Evolutionary conservation across 2,888 invertebrate genomes (phyloP).

Genomic region (Synanthedon andrenaeformis): DNA sequence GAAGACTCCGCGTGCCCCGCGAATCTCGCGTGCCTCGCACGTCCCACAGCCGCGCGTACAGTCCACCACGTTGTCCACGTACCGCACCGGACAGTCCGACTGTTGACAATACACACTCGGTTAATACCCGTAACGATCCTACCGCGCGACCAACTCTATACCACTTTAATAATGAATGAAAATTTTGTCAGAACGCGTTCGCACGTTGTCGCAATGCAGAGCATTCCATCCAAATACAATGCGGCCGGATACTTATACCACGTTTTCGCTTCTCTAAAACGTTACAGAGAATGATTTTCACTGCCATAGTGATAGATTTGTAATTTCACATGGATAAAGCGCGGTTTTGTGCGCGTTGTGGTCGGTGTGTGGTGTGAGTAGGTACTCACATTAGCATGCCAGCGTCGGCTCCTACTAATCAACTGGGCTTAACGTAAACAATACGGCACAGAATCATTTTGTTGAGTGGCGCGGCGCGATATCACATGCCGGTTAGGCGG

Average conservation of each 20-base stretch:
- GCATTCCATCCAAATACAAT: constrained; percentile 8
- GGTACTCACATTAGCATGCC: constrained; percentile 70
- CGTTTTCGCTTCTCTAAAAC: background rate
- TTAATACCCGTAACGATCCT: background rate
- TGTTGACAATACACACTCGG: constrained; percentile 45
- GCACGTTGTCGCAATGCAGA: constrained; percentile 62
- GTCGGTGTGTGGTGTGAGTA: constrained; percentile 8
- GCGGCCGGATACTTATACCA: background rate
- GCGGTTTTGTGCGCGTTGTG: background rate
- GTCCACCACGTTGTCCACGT: constrained; percentile 54
- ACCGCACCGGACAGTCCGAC: constrained; percentile 60
- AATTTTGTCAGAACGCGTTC: constrained; percentile 25
- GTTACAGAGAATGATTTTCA: background rate
- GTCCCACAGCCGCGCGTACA: constrained; percentile 21
- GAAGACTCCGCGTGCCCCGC: constrained; percentile 16
- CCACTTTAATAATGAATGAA: constrained; percentile 30
- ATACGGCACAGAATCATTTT: constrained; percentile 55
- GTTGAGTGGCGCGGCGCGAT: constrained; percentile 36
- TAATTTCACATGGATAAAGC: background rate
- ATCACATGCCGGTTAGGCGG: constrained; percentile 49
- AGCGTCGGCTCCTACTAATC: constrained; percentile 61
- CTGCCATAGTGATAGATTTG: background rate
- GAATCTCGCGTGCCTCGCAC: constrained; percentile 13
- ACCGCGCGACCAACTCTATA: background rate
- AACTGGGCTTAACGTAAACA: constrained; percentile 65